These are phyloP conservation scores for Tilapia sparmanii DNA, from an alignment of 2,113 vertebrate genomes.

Conservation along the genomic window DNA sequence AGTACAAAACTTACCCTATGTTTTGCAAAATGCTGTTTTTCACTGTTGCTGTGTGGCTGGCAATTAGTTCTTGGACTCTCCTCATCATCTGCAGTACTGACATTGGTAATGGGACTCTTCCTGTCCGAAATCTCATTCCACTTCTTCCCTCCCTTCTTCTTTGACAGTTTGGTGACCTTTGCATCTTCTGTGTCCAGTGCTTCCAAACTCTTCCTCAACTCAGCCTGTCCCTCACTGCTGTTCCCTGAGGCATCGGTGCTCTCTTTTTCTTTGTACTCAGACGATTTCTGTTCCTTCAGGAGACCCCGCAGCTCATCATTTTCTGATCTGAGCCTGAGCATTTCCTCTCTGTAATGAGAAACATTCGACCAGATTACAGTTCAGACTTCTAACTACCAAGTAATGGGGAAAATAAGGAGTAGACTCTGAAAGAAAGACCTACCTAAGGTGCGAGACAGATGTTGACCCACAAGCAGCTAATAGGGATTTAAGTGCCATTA, in stretches of 20 bases:
- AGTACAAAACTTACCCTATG: slow-evolving; percentile 24
- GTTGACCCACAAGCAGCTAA: slow-evolving; percentile 65
- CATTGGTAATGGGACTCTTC: slow-evolving; percentile 32
- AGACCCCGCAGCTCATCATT: slow-evolving; percentile 51
- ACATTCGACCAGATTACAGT: not conserved
- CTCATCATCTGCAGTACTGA: slow-evolving; percentile 34
- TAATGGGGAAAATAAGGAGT: not conserved
- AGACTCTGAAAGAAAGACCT: not conserved
- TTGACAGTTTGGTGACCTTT: slow-evolving; percentile 59
- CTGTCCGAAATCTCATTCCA: not conserved
- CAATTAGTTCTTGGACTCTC: slow-evolving; percentile 2
- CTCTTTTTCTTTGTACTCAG: slow-evolving; percentile 68
- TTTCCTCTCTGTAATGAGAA: slow-evolving; percentile 50
- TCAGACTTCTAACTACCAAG: not conserved
- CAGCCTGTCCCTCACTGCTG: slow-evolving; percentile 69
- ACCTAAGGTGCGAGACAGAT: slow-evolving; percentile 76
- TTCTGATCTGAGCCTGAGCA: slow-evolving; percentile 53
- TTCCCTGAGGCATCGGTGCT: slow-evolving; percentile 68
- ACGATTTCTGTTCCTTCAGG: slow-evolving; percentile 70
- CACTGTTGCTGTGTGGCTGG: slow-evolving; percentile 11
- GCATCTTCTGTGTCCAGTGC: slow-evolving; percentile 65
- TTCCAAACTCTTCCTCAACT: slow-evolving; percentile 67
- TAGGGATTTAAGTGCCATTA: slow-evolving; percentile 45
- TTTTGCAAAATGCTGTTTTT: not conserved
- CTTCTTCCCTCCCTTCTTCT: slow-evolving; percentile 58